These are phyloP conservation scores for Melipona quadrifasciata DNA, from an alignment of 1,140 invertebrate species.

Conservation along the genomic window DNA sequence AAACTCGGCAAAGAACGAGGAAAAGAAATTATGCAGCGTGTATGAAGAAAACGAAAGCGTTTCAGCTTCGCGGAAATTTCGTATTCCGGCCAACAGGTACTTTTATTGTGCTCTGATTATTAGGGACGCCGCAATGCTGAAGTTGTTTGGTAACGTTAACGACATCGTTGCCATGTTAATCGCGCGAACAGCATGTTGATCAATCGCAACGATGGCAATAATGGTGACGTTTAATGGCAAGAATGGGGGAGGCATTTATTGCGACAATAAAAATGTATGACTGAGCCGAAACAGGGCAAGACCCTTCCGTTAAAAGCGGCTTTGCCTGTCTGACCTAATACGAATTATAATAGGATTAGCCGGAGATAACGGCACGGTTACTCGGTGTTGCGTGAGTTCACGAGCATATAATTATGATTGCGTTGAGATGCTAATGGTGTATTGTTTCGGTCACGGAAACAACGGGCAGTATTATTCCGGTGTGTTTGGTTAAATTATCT, in stretches of 20 bases:
- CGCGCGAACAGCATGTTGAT: neutral
- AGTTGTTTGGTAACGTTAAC: neutral
- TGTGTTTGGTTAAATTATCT: slow-evolving; percentile 33
- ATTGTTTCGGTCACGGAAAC: slow-evolving; percentile 47
- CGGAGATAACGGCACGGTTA: slow-evolving; percentile 31
- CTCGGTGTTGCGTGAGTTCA: slow-evolving; percentile 39
- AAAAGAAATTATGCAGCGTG: neutral
- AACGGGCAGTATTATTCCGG: slow-evolving; percentile 13
- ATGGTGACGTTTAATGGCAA: slow-evolving; percentile 3
- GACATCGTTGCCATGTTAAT: neutral
- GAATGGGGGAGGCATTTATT: neutral
- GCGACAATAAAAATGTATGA: slow-evolving; percentile 15
- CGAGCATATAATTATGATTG: slow-evolving; percentile 46
- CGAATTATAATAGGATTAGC: slow-evolving; percentile 44
- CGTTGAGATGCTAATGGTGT: slow-evolving; percentile 46
- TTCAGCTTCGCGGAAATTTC: neutral
- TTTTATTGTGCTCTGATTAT: neutral
- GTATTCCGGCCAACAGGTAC: neutral
- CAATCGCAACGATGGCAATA: neutral
- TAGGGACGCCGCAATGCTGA: neutral
- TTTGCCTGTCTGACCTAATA: slow-evolving; percentile 30
- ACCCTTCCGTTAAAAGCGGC: neutral
- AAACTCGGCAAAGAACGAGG: neutral
- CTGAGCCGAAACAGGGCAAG: neutral
- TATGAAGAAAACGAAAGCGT: neutral